Base-by-base conservation (phyloP, 2,113 vertebrate species). In the Greenwoodochromis staneri region DNA sequence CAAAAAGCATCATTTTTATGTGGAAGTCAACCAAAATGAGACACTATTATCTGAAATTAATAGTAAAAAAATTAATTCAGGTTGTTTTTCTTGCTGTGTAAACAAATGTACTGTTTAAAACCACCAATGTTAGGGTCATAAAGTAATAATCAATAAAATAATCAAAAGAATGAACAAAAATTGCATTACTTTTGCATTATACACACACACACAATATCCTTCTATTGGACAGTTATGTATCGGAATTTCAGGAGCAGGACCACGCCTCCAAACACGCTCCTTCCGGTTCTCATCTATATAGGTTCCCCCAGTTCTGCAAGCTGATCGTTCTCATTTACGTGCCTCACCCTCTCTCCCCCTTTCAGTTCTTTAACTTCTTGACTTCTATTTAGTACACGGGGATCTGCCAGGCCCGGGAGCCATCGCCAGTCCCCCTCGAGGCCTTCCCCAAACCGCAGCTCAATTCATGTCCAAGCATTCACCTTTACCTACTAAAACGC, bases 311-410 rank as follows among this genome's bases (percentile, higher is more conserved):
- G 29, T 19, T 63, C 16, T 61, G 29, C 29, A 61, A 61, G 9
- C 59, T 61, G 59, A 19, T 61, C 5, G 0, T 63, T 63, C 59
- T 61, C 0, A 0, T 61, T 61, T 61, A 10, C 0, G 16, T 61
- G 16, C 59, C 59, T 19, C 29, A 0, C 16, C 1, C 1, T 34
- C 57, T 9, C 0, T 61, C 29, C 0, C 16, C 57, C 5, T 2
- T 19, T 19, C 9, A 34, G 4, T 63, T 63, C 57, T 61, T 61
- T 31, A 31, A 61, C 57, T 17, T 61, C 27, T 0, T 61, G 1
- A 61, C 29, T 34, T 34, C 16, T 34, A 61, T 61, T 61, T 61
- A 0, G 16, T 61, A 19, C 57, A 34, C 5, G 0, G 0, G 16
- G 1, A 61, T 4, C 57, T 34, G 3, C 16, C 57, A 34, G 57